Evolutionary conservation across 2,113 vertebrate genomes (phyloP).

Genomic region (Centropristis striata): DNA sequence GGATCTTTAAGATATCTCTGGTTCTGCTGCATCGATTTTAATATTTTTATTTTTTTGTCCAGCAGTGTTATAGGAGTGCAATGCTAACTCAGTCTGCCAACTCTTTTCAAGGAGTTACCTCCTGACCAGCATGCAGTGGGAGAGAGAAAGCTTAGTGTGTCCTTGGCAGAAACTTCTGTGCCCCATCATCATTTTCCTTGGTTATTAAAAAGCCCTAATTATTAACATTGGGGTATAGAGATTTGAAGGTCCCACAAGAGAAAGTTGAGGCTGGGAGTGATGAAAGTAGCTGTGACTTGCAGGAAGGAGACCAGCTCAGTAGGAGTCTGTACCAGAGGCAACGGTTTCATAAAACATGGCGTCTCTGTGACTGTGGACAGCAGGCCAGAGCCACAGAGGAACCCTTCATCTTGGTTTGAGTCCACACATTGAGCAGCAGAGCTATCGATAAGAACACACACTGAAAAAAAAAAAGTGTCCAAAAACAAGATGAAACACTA

Average conservation of each 20-base stretch:
- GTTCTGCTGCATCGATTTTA: too few relatives aligned
- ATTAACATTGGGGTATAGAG: conserved; percentile 12
- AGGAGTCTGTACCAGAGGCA: conserved; percentile 23
- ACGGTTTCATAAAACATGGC: conserved; percentile 48
- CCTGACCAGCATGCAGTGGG: background rate
- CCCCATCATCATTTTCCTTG: conserved; percentile 1
- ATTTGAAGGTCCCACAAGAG: conserved; percentile 23
- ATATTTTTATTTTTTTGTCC: too few relatives aligned
- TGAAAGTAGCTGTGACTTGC: conserved; percentile 17
- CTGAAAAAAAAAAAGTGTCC: too few relatives aligned
- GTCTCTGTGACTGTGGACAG: conserved; percentile 24
- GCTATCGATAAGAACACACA: background rate
- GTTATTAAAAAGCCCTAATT: conserved; percentile 28
- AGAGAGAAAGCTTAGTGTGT: conserved; percentile 9
- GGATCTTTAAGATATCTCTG: too few relatives aligned
- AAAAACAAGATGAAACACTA: too few relatives aligned
- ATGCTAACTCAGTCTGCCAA: background rate
- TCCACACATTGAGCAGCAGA: conserved; percentile 5
- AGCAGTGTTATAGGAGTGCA: background rate
- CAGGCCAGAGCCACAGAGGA: conserved; percentile 15
- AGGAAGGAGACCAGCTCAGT: background rate
- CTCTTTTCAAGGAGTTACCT: background rate
- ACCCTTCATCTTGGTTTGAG: conserved; percentile 25
- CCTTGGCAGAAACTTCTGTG: background rate
- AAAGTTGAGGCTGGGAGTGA: conserved; percentile 24